Base-by-base conservation (phyloP, 2,888 invertebrate species). In the Calameuta pallipes region DNA sequence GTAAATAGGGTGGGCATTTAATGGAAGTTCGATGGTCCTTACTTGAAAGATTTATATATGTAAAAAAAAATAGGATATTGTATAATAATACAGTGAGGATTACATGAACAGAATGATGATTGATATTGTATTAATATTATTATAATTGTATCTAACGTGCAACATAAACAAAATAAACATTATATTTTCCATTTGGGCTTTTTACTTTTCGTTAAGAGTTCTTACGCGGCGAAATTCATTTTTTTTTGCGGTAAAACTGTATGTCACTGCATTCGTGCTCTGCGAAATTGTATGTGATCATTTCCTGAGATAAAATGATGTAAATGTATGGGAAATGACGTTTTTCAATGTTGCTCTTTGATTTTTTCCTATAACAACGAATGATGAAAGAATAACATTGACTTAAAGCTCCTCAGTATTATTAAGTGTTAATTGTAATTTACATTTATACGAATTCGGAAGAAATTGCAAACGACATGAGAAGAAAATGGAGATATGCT, bases 51-150 rank as follows among this genome's bases (percentile, higher is more conserved):
- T 90, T 89, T 89, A 90, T 90, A 87, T 90, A 89, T 89, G 88
- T 88, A 82, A 6, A 71, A 78, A 78, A 77, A 75, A 83, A 88
- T 87, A 87, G 82, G 83, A 86, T 88, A 89, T 87, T 90, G 90
- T 90, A 90, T 87, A 90, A 88, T 90, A 88, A 89, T 86, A 83
- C 87, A 87, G 86, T 87, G 86, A 87, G 84, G 84, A 89, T 87
- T 86, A 85, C 86, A 85, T 82, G 84, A 86, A 84, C 82, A 81
- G 82, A 86, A 87, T 85, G 84, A 86, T 88, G 83, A 89, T 89
- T 90, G 87, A 89, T 89, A 89, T 89, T 90, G 89, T 90, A 90
- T 90, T 86, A 89, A 89, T 90, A 90, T 85, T 89, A 89, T 86
- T 85, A 87, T 85, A 86, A 90, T 85, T 90, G 89, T 89, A 90